Evolutionary conservation across 2,888 invertebrate species (phyloP), one percentile per base, ranked within the genome.

Genomic region (Napeogenes inachia): DNA sequence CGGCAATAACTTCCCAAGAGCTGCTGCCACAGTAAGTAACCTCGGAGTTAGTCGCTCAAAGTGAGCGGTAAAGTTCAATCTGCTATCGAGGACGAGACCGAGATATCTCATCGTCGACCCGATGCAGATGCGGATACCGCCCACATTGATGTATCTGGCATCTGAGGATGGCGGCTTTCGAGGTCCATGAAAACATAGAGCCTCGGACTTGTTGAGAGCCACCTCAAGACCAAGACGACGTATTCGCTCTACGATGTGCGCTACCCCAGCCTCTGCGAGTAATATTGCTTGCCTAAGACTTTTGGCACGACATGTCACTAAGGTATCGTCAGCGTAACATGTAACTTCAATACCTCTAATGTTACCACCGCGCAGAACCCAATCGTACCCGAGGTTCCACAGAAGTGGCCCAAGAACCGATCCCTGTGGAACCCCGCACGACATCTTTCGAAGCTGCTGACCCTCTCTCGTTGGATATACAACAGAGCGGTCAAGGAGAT

Each of bases 11-110:
- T 42, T 58, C 42, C 62, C 62, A 60, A 67, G n/a, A 6, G 64
- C 59, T 54, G 63, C 63, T 4, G 56, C 64, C 33, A 58, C 57
- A 32, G 45, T 56, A 4, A 59, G 47, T 12, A 59, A 46, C 50
- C 54, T 59, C 50, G 57, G 61, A 13, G 57, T 45, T 32, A 62
- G 50, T n/a, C 45, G 60, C n/a, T 58, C 45, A 35, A 65, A 65
- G 35, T 67, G 64, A 35, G 59, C 58, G 10, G 63, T 57, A 35
- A 67, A 65, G 6, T 54, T 13, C 64, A 64, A 68, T 4, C 62
- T 63, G 10, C 65, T 50, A 42, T 68, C 67, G 33, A 62, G 55
- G 6, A 54, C 45, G 5, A 67, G 61, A 8, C 66, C 65, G 2
- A 64, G 57, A 32, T 62, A 66, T n/a, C 57, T 62, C 47, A 63